Evolutionary conservation across 2,888 invertebrate genomes (phyloP).

Genomic region (Tortrix viridana): DNA sequence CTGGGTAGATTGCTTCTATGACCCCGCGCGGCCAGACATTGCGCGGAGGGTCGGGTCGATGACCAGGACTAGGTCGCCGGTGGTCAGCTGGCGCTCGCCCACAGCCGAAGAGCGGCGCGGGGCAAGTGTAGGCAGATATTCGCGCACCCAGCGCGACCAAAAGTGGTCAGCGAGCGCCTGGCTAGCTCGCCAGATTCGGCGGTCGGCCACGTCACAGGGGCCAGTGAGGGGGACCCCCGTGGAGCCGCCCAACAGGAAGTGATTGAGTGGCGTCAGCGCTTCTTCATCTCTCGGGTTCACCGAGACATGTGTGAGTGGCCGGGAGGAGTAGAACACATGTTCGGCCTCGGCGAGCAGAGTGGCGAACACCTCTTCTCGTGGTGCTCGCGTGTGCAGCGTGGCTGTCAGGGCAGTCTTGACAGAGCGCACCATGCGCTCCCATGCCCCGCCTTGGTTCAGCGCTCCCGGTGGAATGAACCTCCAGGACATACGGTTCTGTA

Average conservation of each 20-base stretch:
- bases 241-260: conserved; percentile 1
- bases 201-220: conserved; percentile 1
- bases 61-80: conserved; percentile 37
- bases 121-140: conserved; percentile 42
- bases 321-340: too few species aligned
- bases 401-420: too few species aligned
- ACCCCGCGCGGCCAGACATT: background rate
- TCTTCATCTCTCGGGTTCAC: background rate
- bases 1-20: background rate
- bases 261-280: background rate
- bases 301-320: too few species aligned
- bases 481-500: too few species aligned
- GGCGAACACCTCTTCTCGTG: too few species aligned
- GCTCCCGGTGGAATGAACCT: too few species aligned
- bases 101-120: conserved; percentile 35
- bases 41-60: conserved; percentile 32
- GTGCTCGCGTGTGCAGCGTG: too few species aligned
- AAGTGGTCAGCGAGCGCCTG: conserved; percentile 34
- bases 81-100: background rate
- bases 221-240: background rate
- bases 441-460: too few species aligned
- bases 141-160: conserved; percentile 43
- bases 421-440: too few species aligned
- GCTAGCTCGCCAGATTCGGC: conserved; percentile 20
- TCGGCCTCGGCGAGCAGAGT: too few species aligned